Conservation (phyloP, 2,888 invertebrate genomes). For the Caenorhabditis imperialis region DNA sequence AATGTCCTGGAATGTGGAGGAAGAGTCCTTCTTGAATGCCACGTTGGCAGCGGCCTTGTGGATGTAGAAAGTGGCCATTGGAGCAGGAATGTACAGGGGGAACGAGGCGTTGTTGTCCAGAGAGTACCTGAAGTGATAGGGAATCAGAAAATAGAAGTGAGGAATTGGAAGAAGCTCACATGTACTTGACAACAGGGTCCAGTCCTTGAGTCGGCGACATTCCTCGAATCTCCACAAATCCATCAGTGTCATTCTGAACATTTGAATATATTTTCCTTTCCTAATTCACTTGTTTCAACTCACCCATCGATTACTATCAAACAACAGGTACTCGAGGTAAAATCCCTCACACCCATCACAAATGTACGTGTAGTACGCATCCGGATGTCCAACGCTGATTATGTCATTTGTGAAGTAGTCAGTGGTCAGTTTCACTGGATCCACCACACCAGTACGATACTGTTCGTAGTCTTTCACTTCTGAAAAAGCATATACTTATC, state of each 20-base stretch:
- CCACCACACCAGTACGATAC: conserved; percentile 10
- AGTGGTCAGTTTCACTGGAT: conserved; percentile 1
- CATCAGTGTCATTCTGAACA: conserved; percentile 1
- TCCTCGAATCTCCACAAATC: conserved; percentile 22
- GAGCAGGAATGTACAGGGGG: too few relatives aligned
- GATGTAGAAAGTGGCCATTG: conserved; percentile 31
- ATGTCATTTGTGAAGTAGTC: conserved; percentile 2
- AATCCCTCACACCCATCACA: conserved; percentile 21
- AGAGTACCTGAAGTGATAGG: conserved; percentile 13
- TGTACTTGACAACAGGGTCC: conserved; percentile 10
- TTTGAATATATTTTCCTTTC: background rate
- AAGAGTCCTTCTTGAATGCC: too few relatives aligned
- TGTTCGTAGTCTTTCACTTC: conserved; percentile 2
- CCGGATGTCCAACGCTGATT: background rate
- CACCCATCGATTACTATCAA: background rate
- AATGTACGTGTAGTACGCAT: conserved; percentile 30
- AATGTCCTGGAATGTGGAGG: too few relatives aligned
- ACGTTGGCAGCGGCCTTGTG: conserved; percentile 9
- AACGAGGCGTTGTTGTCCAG: conserved; percentile 8
- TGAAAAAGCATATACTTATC: background rate
- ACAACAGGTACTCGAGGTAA: conserved; percentile 13
- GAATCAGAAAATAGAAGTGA: background rate
- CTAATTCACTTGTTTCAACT: background rate
- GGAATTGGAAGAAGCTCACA: background rate
- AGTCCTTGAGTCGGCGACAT: conserved; percentile 28